These are phyloP conservation scores for Drosophila takahashii DNA, from an alignment of 1,140 invertebrate genomes.

Conservation along the genomic window DNA sequence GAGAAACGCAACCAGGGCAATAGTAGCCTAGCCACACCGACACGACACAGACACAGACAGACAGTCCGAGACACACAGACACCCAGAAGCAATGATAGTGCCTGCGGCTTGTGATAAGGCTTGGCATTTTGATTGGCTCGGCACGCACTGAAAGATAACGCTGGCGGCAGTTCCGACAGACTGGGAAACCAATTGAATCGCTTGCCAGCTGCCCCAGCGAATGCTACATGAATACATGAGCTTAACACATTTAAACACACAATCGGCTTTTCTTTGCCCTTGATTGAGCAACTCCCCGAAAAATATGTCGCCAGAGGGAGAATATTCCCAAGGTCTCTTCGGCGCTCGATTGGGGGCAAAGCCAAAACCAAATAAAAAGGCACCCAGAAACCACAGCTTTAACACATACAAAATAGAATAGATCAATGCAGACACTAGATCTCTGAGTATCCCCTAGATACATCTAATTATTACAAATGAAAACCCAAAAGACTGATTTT, in stretches of 20 bases:
- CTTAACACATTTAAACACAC: slow-evolving; percentile 29
- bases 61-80: slow-evolving; percentile 20
- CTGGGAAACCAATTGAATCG: slow-evolving; percentile 22
- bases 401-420: slow-evolving; percentile 41
- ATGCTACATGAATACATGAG: slow-evolving; percentile 45
- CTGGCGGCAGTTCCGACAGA: slow-evolving; percentile 16
- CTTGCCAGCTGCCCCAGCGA: slow-evolving; percentile 37
- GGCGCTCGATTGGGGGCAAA: slow-evolving; percentile 59
- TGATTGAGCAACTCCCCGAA: slow-evolving; percentile 40
- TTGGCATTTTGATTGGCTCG: slow-evolving; percentile 70
- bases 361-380: slow-evolving; percentile 49
- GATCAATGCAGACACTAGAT: slow-evolving; percentile 35
- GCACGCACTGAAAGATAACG: slow-evolving; percentile 39
- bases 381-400: slow-evolving; percentile 20
- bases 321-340: slow-evolving; percentile 2
- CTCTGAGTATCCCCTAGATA: slow-evolving; percentile 34
- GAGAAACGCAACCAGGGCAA: slow-evolving; percentile 4
- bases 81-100: slow-evolving; percentile 41
- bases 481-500: slow-evolving; percentile 80
- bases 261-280: slow-evolving; percentile 57
- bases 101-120: slow-evolving; percentile 57
- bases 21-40: slow-evolving; percentile 25
- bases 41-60: slow-evolving; percentile 16
- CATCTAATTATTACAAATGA: slow-evolving; percentile 23
- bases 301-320: not conserved